Conservation (phyloP, 2,888 invertebrate genomes). For the Drosophila diplacantha region DNA sequence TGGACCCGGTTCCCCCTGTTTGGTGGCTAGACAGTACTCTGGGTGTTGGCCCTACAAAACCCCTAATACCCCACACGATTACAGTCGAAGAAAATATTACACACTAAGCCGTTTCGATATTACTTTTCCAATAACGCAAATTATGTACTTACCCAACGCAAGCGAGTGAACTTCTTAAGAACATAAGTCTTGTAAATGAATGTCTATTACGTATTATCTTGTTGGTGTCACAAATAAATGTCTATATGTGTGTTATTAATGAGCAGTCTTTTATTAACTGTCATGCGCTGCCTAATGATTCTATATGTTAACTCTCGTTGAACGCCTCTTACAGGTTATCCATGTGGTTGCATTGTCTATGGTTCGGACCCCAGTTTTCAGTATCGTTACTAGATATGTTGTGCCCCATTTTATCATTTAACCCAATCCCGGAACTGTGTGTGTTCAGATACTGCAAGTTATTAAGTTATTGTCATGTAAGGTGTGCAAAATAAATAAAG, state of each 20-base stretch:
- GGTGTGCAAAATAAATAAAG: constrained; percentile 28
- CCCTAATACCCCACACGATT: constrained; percentile 7
- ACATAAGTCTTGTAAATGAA: constrained; percentile 40
- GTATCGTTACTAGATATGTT: constrained; percentile 70
- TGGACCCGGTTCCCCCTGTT: constrained; percentile 72
- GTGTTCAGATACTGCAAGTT: constrained; percentile 27
- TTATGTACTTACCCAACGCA: constrained; percentile 14
- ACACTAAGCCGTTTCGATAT: constrained; percentile 59
- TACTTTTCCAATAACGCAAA: constrained; percentile 17
- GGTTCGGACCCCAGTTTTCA: constrained; percentile 75
- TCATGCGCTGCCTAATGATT: constrained; percentile 30
- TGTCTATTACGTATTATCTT: constrained; percentile 34
- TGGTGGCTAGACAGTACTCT: constrained; percentile 54
- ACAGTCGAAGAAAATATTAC: constrained; percentile 2
- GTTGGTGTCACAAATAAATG: constrained; percentile 57
- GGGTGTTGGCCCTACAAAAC: constrained; percentile 31
- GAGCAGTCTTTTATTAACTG: constrained; percentile 27
- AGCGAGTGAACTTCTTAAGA: constrained; percentile 23
- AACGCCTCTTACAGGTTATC: constrained; percentile 74
- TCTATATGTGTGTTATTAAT: constrained; percentile 30
- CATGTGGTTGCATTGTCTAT: constrained; percentile 76
- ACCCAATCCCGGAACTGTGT: constrained; percentile 29
- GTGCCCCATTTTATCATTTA: constrained; percentile 22
- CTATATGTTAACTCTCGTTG: constrained; percentile 43
- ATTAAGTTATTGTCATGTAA: constrained; percentile 17